These are phyloP conservation scores for Helicoverpa armigera DNA, from an alignment of 1,140 invertebrate genomes.

Conservation along the genomic window DNA sequence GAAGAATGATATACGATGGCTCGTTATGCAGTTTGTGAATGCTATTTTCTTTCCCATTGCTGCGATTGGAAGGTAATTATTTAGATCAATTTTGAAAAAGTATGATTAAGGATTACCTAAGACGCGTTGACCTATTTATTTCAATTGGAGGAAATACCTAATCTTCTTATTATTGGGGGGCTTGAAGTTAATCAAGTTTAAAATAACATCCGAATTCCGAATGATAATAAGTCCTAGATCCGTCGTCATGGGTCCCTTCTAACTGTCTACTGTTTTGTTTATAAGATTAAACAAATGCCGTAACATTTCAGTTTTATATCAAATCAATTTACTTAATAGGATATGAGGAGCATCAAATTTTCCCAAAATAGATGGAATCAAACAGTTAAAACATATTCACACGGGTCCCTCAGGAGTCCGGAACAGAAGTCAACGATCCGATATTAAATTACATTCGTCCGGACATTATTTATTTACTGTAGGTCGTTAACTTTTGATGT, in stretches of 20 bases:
- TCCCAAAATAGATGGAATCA: not conserved
- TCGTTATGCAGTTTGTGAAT: slow-evolving; percentile 86
- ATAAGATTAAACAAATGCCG: not conserved
- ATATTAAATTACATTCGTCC: slow-evolving; percentile 27
- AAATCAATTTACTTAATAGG: not conserved
- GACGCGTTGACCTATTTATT: no score
- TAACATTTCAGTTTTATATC: not conserved
- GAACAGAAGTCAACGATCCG: slow-evolving; percentile 14
- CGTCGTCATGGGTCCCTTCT: no score
- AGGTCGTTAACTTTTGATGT: slow-evolving; percentile 23
- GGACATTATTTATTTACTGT: slow-evolving; percentile 27
- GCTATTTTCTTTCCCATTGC: slow-evolving; percentile 89
- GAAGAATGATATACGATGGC: slow-evolving; percentile 84
- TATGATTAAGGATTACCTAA: no score
- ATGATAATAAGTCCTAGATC: no score
- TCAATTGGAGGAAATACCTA: no score
- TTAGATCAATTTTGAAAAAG: not conserved
- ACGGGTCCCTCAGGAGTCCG: not conserved
- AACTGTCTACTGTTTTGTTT: no score
- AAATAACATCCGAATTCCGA: no score
- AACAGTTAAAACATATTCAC: slow-evolving; percentile 4
- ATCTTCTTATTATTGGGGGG: no score
- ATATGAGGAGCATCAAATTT: not conserved
- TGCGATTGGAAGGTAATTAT: slow-evolving; percentile 89
- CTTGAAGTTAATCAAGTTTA: no score